Evolutionary conservation across 1,140 invertebrate species (phyloP), one percentile per base, ranked within the genome.

Genomic region (Trypoxylus dichotomus): DNA sequence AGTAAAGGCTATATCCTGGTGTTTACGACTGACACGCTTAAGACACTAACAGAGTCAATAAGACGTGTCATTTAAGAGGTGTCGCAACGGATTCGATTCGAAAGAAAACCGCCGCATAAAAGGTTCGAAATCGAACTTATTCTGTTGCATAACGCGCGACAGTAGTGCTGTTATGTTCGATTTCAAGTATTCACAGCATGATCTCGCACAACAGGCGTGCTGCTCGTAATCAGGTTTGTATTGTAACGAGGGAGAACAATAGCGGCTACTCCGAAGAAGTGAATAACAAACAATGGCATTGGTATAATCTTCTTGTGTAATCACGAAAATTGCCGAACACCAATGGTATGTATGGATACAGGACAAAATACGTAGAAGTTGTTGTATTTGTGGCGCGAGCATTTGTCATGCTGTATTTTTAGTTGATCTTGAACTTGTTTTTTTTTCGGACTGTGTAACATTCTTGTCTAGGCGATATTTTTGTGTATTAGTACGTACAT

Each of bases 141-240:
- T 63, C 19, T 27, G 60, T 63, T 63, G 60, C 60, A 63, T 63
- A 63, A 63, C 60, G 21, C 60, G 19, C 0, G 60, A 63, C 24
- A 63, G 60, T 63, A 63, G 60, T 63, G 60, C 5, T 24, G 15
- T 58, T 58, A 19, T 63, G 24, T 63, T 1, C 60, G 13, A 27
- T 63, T 27, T 63, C 25, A 63, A 63, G 60, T 63, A 63, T 63
- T 63, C 60, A 63, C 60, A 63, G 60, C 60, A 63, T 63, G 60
- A 63, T 24, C 60, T 63, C 3, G 60, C 60, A 63, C 24, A 63
- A 63, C 60, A 63, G 19, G 60, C 60, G 60, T 63, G 60, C 60
- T 63, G 60, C 60, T 63, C 10, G 60, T 63, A 63, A 27, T 63
- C 60, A 63, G 60, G 60, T 24, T 24, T 63, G 60, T 63, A 63